Percentiles rank a stretch among this genome's conserved stretches.
Evolutionary conservation across 2,797 vertebrate genomes (phyloP).

Genomic region (Mastacembelus armatus): DNA sequence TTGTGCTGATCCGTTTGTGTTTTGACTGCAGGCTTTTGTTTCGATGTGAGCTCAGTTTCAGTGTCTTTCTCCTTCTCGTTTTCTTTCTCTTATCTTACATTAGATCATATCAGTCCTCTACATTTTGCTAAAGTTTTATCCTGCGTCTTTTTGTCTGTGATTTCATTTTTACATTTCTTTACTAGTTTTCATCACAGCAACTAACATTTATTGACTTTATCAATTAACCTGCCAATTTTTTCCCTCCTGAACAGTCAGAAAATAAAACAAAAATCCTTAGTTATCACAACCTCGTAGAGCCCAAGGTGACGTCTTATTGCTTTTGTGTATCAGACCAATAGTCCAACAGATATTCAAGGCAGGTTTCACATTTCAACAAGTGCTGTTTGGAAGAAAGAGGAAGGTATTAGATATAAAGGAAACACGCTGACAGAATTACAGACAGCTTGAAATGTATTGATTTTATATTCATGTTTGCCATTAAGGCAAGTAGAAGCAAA

Average conservation of each 20-base stretch:
- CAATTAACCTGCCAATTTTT: not conserved
- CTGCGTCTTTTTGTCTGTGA: too few species aligned
- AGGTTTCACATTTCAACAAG: constrained; percentile 1
- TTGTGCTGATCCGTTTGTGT: constrained; percentile 24
- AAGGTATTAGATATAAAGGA: not conserved
- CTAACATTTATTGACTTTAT: not conserved
- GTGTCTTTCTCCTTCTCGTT: not conserved
- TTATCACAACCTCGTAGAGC: not conserved
- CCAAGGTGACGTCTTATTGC: not conserved
- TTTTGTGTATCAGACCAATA: not conserved
- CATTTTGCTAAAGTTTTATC: constrained; percentile 6
- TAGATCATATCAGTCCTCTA: not conserved
- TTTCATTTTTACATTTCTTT: too few species aligned
- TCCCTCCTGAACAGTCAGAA: not conserved
- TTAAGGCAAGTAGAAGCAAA: too few species aligned
- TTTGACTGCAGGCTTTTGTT: constrained; percentile 25
- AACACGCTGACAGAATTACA: not conserved
- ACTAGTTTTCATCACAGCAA: not conserved
- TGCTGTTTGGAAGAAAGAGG: too few species aligned
- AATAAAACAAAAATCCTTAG: not conserved
- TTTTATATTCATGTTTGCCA: too few species aligned
- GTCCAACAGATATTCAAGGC: not conserved
- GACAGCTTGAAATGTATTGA: too few species aligned
- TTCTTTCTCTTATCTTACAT: not conserved
- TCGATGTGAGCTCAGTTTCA: constrained; percentile 14